These are phyloP conservation scores for Autographa gamma DNA, from an alignment of 2,888 invertebrate species.

Conservation along the genomic window DNA sequence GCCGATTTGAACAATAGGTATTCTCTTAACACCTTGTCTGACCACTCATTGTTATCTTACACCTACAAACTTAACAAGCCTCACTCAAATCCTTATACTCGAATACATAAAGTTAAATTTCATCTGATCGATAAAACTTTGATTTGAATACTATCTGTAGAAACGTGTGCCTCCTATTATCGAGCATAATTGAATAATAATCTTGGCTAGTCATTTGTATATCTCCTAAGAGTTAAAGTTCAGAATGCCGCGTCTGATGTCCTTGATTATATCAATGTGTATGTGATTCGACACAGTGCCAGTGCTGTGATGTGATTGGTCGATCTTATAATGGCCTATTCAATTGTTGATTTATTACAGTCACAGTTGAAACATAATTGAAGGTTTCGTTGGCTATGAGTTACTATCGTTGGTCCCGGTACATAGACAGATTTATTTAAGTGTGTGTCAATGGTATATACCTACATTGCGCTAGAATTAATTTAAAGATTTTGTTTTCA, in stretches of 20 bases:
- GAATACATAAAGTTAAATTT: constrained; percentile 46
- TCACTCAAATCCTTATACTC: constrained; percentile 22
- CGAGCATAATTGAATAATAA: constrained; percentile 55
- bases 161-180: constrained; percentile 39
- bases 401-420: constrained; percentile 27
- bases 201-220: constrained; percentile 49
- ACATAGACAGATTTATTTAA: constrained; percentile 21
- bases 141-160: constrained; percentile 36
- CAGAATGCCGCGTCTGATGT: constrained; percentile 40
- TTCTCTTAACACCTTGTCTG: constrained; percentile 72
- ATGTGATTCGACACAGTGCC: constrained; percentile 64
- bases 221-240: constrained; percentile 47
- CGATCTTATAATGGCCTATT: constrained; percentile 65
- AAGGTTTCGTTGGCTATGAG: constrained; percentile 61
- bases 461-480: constrained; percentile 2
- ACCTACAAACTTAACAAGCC: constrained; percentile 39
- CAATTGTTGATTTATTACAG: constrained; percentile 70
- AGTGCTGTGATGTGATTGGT: constrained; percentile 69
- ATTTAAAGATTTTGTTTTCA: neutral
- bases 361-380: constrained; percentile 65
- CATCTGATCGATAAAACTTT: constrained; percentile 22
- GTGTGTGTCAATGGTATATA: constrained; percentile 16
- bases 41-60: constrained; percentile 69
- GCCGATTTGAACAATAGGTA: constrained; percentile 71
- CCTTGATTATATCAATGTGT: constrained; percentile 61